These are phyloP conservation scores for Ellobius talpinus DNA, from an alignment of 2,113 vertebrate genomes.

Conservation along the genomic window DNA sequence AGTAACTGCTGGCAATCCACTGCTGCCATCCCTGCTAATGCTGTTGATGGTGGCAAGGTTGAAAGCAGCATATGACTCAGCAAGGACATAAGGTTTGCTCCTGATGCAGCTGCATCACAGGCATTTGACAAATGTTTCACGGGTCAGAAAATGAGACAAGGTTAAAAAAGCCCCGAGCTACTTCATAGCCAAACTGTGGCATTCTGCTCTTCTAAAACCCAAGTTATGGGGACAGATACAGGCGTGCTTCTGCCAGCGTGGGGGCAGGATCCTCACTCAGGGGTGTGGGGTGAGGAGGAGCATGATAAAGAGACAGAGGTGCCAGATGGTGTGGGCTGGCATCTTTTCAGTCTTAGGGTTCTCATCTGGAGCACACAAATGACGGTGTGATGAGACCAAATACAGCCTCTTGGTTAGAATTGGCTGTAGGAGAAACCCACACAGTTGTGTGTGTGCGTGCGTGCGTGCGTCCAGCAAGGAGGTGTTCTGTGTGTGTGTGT, in stretches of 20 bases:
- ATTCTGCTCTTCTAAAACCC: neutral
- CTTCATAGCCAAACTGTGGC: neutral
- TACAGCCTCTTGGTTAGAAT: neutral
- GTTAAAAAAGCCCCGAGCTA: neutral
- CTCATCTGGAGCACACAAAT: neutral
- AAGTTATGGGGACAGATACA: rapidly evolving
- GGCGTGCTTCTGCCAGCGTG: rapidly evolving
- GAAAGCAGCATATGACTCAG: neutral
- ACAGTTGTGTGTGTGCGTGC: neutral
- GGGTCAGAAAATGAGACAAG: neutral
- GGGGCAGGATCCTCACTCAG: rapidly evolving
- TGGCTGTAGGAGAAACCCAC: neutral
- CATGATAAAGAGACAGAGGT: rapidly evolving
- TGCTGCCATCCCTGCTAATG: neutral
- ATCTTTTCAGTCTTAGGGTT: neutral
- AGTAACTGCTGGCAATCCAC: neutral
- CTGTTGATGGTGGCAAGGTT: neutral
- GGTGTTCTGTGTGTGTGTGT: neutral
- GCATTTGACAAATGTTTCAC: neutral
- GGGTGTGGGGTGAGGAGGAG: too few relatives aligned
- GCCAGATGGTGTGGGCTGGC: rapidly evolving
- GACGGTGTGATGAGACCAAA: neutral
- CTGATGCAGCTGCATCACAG: neutral
- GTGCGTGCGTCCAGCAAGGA: too few relatives aligned
- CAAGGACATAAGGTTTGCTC: neutral